phyloP scores from a whole-genome alignment of 2,888 invertebrate species.

The Proisotoma minuta region DNA sequence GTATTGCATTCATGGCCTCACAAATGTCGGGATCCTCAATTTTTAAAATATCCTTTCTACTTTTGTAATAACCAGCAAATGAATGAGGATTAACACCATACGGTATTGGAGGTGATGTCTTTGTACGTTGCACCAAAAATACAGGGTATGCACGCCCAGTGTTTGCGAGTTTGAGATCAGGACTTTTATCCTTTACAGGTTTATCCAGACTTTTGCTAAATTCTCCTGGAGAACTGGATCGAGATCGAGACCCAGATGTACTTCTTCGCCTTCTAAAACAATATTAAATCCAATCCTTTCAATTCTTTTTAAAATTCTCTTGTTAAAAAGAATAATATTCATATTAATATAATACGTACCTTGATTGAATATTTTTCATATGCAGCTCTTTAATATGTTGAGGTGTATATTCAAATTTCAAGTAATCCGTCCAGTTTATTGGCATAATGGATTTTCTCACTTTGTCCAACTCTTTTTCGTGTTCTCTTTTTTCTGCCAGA shows the following conservation, averaged over 20 bases:
- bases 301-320: neutral
- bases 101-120: conserved; percentile 28
- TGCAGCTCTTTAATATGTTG: conserved; percentile 38
- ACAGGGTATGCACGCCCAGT: conserved; percentile 34
- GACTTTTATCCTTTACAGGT: conserved; percentile 20
- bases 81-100: conserved; percentile 39
- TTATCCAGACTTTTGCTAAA: conserved; percentile 21
- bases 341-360: neutral
- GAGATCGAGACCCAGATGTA: neutral
- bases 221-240: neutral
- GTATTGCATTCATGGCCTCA: conserved; percentile 35
- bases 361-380: conserved; percentile 10
- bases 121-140: conserved; percentile 28
- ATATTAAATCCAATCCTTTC: neutral
- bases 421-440: conserved; percentile 43
- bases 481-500: conserved; percentile 26
- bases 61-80: conserved; percentile 42
- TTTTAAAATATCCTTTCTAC: conserved; percentile 38
- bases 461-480: conserved; percentile 39
- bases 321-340: neutral
- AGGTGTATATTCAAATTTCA: conserved; percentile 33
- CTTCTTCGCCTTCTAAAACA: neutral
- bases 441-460: conserved; percentile 42
- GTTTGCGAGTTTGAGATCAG: no score
- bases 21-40: conserved; percentile 39